phyloP scores from a whole-genome alignment of 2,797 vertebrate species.

The Pseudochirops corinnae region DNA sequence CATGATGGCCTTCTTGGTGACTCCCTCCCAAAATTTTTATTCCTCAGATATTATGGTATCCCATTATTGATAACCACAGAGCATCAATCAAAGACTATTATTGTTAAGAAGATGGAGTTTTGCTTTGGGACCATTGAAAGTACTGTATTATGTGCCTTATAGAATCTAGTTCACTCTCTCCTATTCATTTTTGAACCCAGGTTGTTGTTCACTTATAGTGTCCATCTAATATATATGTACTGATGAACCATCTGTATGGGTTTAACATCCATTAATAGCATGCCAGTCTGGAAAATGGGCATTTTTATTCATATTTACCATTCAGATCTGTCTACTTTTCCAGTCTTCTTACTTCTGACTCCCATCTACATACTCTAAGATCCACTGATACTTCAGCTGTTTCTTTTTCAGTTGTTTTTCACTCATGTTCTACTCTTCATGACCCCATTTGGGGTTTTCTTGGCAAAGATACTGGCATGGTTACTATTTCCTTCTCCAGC shows the following conservation, averaged over 20 bases:
- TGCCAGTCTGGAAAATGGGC: not conserved
- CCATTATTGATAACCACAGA: not conserved
- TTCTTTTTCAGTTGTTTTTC: not conserved
- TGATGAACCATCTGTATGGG: not conserved
- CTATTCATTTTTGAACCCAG: not conserved
- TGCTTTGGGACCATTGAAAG: not conserved
- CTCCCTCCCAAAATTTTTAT: not conserved
- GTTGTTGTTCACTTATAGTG: not conserved
- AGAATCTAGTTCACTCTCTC: not conserved
- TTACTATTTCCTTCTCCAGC: not conserved
- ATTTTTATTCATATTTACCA: not conserved
- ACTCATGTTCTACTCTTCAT: not conserved
- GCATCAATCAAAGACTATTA: not conserved
- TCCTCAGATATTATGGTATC: not conserved
- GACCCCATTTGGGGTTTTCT: not conserved
- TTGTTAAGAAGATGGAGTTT: not conserved
- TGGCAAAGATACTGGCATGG: not conserved
- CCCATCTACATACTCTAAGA: not conserved
- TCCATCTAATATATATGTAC: not conserved
- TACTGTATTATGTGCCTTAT: not conserved
- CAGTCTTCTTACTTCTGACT: not conserved
- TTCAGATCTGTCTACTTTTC: not conserved
- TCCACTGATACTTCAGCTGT: not conserved
- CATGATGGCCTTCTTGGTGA: not conserved
- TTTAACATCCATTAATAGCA: not conserved